phyloP scores from a whole-genome alignment of 2,888 invertebrate species.

The Himalopsyche japonica region DNA sequence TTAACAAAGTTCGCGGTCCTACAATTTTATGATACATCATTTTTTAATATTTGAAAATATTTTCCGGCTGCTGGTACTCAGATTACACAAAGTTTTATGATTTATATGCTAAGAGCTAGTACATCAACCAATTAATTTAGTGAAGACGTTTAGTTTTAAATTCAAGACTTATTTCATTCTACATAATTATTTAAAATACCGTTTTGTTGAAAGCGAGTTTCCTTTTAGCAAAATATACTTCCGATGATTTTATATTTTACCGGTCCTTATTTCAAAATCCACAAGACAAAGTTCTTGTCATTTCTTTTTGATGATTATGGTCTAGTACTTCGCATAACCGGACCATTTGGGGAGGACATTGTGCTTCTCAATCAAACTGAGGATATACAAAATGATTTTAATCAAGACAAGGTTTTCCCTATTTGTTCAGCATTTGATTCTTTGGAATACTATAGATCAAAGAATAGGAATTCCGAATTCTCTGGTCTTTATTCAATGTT shows the following conservation, averaged over 20 bases:
- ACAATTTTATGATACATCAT: conserved; percentile 60
- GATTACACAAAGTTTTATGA: conserved; percentile 58
- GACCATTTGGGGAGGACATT: conserved; percentile 66
- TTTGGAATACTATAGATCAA: conserved; percentile 65
- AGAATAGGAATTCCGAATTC: conserved; percentile 58
- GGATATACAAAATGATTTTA: conserved; percentile 65
- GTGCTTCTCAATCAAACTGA: conserved; percentile 67
- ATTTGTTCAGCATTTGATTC: conserved; percentile 66
- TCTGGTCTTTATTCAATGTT: conserved; percentile 64
- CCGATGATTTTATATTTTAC: not conserved
- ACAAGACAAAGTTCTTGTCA: conserved; percentile 47
- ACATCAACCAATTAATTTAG: conserved; percentile 43
- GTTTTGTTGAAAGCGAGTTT: not conserved
- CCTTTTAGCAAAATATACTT: not conserved
- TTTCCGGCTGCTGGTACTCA: conserved; percentile 67
- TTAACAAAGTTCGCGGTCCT: conserved; percentile 70
- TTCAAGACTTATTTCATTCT: no score
- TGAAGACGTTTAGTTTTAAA: no score
- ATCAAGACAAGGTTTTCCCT: conserved; percentile 63
- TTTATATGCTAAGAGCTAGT: conserved; percentile 58
- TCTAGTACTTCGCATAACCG: conserved; percentile 67
- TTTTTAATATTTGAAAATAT: conserved; percentile 62
- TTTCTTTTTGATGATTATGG: conserved; percentile 61
- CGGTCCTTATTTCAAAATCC: conserved; percentile 23
- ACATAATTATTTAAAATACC: no score